A percentile compares a stretch with the other conserved stretches of the same genome.
These are phyloP conservation scores for Otis tarda DNA, from an alignment of 2,113 vertebrate species.

Conservation along the genomic window DNA sequence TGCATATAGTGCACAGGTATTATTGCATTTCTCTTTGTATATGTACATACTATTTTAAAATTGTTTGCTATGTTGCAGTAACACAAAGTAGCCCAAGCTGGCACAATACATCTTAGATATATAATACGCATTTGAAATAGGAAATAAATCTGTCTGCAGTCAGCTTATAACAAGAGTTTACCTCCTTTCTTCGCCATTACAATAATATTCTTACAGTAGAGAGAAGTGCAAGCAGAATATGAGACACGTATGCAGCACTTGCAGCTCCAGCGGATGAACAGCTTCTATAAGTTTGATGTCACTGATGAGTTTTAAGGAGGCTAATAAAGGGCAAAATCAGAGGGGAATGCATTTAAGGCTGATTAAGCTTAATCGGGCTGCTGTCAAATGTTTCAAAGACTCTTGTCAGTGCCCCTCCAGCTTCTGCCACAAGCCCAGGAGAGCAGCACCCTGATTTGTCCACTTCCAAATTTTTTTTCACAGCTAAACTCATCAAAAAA, in stretches of 20 bases:
- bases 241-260: not conserved
- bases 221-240: not conserved
- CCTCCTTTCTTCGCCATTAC: not conserved
- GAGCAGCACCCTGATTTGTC: not conserved
- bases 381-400: not conserved
- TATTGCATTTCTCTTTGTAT: not conserved
- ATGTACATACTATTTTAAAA: not conserved
- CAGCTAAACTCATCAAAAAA: not conserved
- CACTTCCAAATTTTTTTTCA: not conserved
- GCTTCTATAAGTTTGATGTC: not conserved
- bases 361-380: not conserved
- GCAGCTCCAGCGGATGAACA: not conserved
- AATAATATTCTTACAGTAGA: not conserved
- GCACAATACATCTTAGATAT: not conserved
- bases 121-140: not conserved
- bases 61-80: not conserved
- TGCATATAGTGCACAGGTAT: not conserved
- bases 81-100: not conserved
- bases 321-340: not conserved
- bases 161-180: not conserved
- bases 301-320: constrained; percentile 8
- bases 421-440: not conserved
- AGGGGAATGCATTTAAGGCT: not conserved
- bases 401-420: not conserved
- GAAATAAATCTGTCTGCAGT: not conserved